These are phyloP conservation scores for Bettongia penicillata DNA, from an alignment of 2,113 vertebrate genomes.

Conservation along the genomic window DNA sequence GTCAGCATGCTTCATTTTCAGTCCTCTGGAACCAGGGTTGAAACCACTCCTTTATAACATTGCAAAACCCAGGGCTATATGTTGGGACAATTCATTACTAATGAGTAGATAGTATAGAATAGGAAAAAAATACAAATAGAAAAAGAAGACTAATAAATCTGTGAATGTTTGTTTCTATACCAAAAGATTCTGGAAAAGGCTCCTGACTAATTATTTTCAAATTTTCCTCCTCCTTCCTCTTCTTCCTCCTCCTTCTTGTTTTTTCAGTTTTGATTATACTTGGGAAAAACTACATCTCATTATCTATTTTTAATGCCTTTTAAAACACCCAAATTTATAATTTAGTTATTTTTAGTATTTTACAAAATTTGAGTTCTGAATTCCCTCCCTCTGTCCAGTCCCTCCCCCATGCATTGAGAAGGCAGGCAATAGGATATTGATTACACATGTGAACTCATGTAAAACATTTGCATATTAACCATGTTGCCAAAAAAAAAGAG, in stretches of 20 bases:
- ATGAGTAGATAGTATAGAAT: not conserved
- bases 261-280: slow-evolving; percentile 1
- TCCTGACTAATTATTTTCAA: not conserved
- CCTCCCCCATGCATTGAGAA: not conserved
- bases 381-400: not conserved
- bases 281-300: slow-evolving; percentile 2
- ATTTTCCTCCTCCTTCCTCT: not conserved
- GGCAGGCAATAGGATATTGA: not conserved
- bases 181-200: not conserved
- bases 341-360: not conserved
- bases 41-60: not conserved
- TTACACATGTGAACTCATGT: not conserved
- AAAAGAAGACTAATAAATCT: not conserved
- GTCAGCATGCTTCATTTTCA: not conserved
- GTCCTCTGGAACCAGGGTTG: not conserved
- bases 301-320: slow-evolving; percentile 9
- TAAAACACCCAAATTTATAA: not conserved
- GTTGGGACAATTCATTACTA: not conserved
- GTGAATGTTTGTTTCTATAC: slow-evolving; percentile 1
- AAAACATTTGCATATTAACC: not conserved
- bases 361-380: not conserved
- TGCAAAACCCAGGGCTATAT: not conserved
- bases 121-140: not conserved
- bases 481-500: not conserved
- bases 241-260: not conserved